Conservation (phyloP, 2,888 invertebrate genomes). For the Chaetoderma sp. region DNA sequence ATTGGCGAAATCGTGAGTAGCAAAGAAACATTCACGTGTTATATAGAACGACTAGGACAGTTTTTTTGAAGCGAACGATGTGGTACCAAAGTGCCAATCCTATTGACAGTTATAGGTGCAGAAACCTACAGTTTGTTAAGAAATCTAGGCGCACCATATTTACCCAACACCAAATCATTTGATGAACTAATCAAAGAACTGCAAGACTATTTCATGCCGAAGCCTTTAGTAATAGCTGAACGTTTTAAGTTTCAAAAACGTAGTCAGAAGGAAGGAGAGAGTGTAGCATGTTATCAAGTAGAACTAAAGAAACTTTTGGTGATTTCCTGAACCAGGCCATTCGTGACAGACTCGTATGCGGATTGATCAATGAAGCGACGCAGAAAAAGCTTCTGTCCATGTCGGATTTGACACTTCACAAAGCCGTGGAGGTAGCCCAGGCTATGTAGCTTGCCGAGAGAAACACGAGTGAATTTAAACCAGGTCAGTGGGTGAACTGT, state of each 20-base stretch:
- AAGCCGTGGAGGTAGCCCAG: background rate
- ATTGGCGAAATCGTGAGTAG: too few relatives aligned
- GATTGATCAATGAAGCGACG: background rate
- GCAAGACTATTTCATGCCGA: background rate
- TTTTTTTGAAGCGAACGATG: too few relatives aligned
- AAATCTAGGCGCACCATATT: slow-evolving; percentile 20
- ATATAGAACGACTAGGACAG: too few relatives aligned
- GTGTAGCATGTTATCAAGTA: background rate
- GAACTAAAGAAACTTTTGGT: background rate
- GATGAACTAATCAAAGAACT: slow-evolving; percentile 19
- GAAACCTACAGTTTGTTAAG: slow-evolving; percentile 22
- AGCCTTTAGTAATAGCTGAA: slow-evolving; percentile 1
- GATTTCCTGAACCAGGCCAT: background rate
- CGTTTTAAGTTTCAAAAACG: slow-evolving; percentile 2
- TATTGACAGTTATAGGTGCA: slow-evolving; percentile 32
- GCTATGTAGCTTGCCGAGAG: background rate
- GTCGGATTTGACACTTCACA: background rate
- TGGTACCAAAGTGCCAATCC: slow-evolving; percentile 29
- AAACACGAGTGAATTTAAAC: background rate
- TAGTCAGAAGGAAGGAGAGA: background rate
- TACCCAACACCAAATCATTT: slow-evolving; percentile 30
- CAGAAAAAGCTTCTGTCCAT: background rate
- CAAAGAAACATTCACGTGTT: too few relatives aligned
- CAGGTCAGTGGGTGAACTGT: too few relatives aligned
- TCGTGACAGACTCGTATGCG: background rate